Conservation (phyloP, 2,888 invertebrate species). For the Synergus japonicus region DNA sequence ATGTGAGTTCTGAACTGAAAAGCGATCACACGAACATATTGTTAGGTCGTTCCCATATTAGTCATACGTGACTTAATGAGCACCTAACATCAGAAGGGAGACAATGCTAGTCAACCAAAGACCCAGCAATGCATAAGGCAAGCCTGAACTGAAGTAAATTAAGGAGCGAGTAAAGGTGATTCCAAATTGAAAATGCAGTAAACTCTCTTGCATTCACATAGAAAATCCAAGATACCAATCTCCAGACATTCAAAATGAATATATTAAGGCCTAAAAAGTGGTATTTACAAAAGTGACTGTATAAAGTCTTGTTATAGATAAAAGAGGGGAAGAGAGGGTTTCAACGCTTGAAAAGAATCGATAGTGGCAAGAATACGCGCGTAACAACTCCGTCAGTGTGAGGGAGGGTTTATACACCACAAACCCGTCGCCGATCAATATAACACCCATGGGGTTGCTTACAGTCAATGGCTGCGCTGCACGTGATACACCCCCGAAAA, state of each 20-base stretch:
- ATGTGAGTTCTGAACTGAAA: constrained; percentile 35
- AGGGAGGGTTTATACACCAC: constrained; percentile 63
- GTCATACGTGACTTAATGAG: constrained; percentile 38
- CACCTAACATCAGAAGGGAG: constrained; percentile 31
- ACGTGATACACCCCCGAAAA: constrained; percentile 64
- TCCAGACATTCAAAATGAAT: not conserved
- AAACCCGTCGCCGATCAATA: constrained; percentile 70
- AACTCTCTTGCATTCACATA: constrained; percentile 4
- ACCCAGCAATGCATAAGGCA: constrained; percentile 27
- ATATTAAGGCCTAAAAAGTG: not conserved
- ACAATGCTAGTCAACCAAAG: constrained; percentile 30
- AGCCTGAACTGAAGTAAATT: not conserved
- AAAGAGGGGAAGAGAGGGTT: constrained; percentile 1
- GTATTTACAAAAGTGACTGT: not conserved
- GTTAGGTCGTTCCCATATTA: constrained; percentile 39
- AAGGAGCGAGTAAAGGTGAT: not conserved
- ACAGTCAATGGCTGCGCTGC: constrained; percentile 54
- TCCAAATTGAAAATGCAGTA: constrained; percentile 15
- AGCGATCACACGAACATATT: constrained; percentile 40
- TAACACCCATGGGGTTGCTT: constrained; percentile 65
- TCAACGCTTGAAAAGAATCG: constrained; percentile 29
- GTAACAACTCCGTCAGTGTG: constrained; percentile 58
- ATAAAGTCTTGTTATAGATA: not conserved
- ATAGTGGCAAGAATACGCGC: constrained; percentile 29
- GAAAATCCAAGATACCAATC: not conserved